Percentiles rank a stretch among this genome's conserved stretches.
These are phyloP conservation scores for Nasonia longicornis DNA, from an alignment of 1,140 invertebrate species.

Conservation along the genomic window DNA sequence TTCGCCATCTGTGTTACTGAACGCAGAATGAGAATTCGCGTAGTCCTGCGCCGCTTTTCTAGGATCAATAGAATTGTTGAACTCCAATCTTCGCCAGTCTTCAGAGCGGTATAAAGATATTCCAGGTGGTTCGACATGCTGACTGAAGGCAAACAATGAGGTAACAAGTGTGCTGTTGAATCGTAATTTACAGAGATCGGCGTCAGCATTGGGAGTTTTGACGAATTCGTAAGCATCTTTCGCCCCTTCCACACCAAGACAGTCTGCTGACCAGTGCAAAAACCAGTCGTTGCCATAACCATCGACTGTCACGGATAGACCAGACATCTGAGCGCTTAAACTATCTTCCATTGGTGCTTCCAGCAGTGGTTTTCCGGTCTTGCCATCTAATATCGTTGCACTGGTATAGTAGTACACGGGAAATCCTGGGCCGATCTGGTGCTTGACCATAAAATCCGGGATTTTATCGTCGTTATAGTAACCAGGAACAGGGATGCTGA, in stretches of 20 bases:
- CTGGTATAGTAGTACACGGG: constrained; percentile 82
- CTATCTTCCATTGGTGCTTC: constrained; percentile 76
- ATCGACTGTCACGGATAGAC: constrained; percentile 75
- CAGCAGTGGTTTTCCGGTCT: constrained; percentile 76
- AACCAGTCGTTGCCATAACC: constrained; percentile 80
- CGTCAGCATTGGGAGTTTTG: constrained; percentile 74
- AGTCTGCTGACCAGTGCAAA: constrained; percentile 81
- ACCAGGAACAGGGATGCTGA: constrained; percentile 82
- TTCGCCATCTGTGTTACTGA: constrained; percentile 30
- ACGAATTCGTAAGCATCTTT: constrained; percentile 62
- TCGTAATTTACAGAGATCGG: constrained; percentile 80
- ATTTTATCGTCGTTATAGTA: constrained; percentile 85
- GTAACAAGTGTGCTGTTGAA: constrained; percentile 78
- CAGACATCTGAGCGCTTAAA: constrained; percentile 77
- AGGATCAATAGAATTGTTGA: constrained; percentile 65
- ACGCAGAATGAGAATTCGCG: constrained; percentile 53
- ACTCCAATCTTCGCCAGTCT: constrained; percentile 64
- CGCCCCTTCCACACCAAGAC: constrained; percentile 69
- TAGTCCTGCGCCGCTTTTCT: constrained; percentile 64
- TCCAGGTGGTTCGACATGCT: constrained; percentile 79
- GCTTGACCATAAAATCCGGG: constrained; percentile 88
- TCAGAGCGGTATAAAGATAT: constrained; percentile 67
- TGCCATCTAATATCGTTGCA: constrained; percentile 78
- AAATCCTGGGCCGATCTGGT: constrained; percentile 80
- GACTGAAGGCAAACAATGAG: constrained; percentile 78